Evolutionary conservation across 1,140 invertebrate genomes (phyloP).

Genomic region (Hylyphantes graminicola): DNA sequence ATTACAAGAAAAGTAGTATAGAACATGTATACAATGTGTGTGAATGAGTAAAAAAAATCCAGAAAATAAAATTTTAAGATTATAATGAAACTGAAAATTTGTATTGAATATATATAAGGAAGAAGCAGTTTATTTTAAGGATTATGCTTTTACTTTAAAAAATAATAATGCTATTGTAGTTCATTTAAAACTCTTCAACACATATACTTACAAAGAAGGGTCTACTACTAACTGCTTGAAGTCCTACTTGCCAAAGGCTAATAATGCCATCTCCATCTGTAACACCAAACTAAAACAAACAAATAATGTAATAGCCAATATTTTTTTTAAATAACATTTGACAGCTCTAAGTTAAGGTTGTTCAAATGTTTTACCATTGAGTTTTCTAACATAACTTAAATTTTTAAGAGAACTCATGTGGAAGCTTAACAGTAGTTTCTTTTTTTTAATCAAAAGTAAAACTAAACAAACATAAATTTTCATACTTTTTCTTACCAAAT

Average conservation of each 20-base stretch:
- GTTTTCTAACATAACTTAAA: neutral
- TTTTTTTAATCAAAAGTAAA: neutral
- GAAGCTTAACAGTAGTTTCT: neutral
- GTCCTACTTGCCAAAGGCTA: slow-evolving; percentile 89
- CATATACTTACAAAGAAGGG: slow-evolving; percentile 91
- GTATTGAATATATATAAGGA: too few relatives aligned
- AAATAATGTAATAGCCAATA: neutral
- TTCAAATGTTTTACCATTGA: neutral
- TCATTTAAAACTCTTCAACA: neutral
- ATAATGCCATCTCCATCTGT: slow-evolving; percentile 82
- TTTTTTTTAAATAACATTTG: neutral
- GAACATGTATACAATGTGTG: too few relatives aligned
- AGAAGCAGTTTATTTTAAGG: too few relatives aligned
- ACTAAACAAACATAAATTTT: too few relatives aligned
- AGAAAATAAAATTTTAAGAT: too few relatives aligned
- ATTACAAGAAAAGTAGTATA: too few relatives aligned
- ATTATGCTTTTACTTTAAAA: neutral
- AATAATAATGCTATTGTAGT: neutral
- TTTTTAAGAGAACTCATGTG: neutral
- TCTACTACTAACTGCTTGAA: slow-evolving; percentile 81
- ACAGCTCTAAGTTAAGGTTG: neutral
- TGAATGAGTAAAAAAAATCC: too few relatives aligned
- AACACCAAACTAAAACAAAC: slow-evolving; percentile 80
- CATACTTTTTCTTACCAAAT: too few relatives aligned
- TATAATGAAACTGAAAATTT: too few relatives aligned